Evolutionary conservation across 2,888 invertebrate genomes (phyloP), one percentile per base, ranked within the genome.

Genomic region (Allolobophora icterica): DNA sequence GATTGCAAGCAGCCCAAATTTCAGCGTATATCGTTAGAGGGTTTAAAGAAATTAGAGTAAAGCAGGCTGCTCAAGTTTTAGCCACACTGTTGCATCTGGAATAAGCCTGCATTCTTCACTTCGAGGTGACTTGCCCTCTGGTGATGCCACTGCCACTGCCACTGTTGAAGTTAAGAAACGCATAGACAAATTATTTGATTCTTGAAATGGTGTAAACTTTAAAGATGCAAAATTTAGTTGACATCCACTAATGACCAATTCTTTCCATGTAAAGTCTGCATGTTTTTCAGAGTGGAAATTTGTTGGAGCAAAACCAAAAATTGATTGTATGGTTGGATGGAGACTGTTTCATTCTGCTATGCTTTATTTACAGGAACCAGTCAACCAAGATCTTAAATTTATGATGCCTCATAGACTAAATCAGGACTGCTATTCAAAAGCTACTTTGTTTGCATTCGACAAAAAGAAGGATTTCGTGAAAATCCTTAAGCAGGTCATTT

Each of bases 1-100:
- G 52, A 24, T 52, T 13, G 52, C 21, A 52, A 52, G 24, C 24
- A 52, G 52, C 24, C 15, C 13, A 52, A 17, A 15, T 6, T 71
- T n/a, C 71, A 71, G 0, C 71, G n/a, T 71, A n/a, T n/a, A 71
- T 1, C 30, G 17, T 71, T 71, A 11, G 71, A 13, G n/a, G 71
- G 71, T n/a, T 71, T 71, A 71, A 71, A n/a, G n/a, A 71, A 71
- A 71, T 71, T 11, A 15, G 71, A n/a, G 71, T 71, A 17, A 71
- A 71, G 71, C 30, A n/a, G 71, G 71, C 30, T 71, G 71, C 71
- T 71, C 71, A 71, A 71, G 71, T 71, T n/a, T 71, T 71, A 71
- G 71, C n/a, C 8, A 71, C 71, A 3, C 71, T n/a, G 71, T 71
- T 3, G 30, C 71, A 71, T 30, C 71, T 17, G 71, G 71, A 30